Evolutionary conservation across 1,140 invertebrate genomes (phyloP).

Genomic region (Drosophila serrata): DNA sequence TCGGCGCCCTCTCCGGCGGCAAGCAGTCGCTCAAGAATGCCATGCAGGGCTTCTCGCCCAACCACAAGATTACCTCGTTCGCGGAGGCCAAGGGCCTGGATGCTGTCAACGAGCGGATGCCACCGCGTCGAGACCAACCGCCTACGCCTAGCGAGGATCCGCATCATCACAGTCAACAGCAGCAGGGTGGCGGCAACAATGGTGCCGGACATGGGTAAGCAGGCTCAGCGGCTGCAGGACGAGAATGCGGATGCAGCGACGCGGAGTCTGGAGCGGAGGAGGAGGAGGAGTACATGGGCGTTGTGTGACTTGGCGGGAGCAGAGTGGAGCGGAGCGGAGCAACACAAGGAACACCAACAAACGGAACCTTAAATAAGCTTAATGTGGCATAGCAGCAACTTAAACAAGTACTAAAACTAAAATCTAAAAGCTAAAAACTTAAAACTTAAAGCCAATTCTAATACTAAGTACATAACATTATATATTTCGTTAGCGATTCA

Average conservation of each 20-base stretch:
- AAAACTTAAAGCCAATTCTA: slow-evolving; percentile 36
- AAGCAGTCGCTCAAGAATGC: slow-evolving; percentile 98
- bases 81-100: slow-evolving; percentile 99
- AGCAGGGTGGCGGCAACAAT: slow-evolving; percentile 71
- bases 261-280: slow-evolving; percentile 6
- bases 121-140: slow-evolving; percentile 94
- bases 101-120: slow-evolving; percentile 99
- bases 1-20: slow-evolving; percentile 98
- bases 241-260: slow-evolving; percentile 3
- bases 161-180: slow-evolving; percentile 47
- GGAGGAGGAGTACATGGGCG: slow-evolving; percentile 3
- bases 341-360: slow-evolving; percentile 49
- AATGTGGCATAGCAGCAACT: slow-evolving; percentile 54
- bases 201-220: slow-evolving; percentile 74
- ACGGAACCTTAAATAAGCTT: slow-evolving; percentile 54
- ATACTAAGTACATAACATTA: slow-evolving; percentile 37
- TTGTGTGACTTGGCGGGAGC: slow-evolving; percentile 8
- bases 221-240: slow-evolving; percentile 3
- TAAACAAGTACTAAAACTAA: slow-evolving; percentile 43
- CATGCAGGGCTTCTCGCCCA: slow-evolving; percentile 98
- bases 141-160: slow-evolving; percentile 84
- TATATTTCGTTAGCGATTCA: slow-evolving; percentile 30
- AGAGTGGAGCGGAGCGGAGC: slow-evolving; percentile 27
- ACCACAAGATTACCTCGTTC: slow-evolving; percentile 99
- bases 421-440: slow-evolving; percentile 3